Conservation (phyloP, 2,888 invertebrate species). For the Lasioglossum lativentre region DNA sequence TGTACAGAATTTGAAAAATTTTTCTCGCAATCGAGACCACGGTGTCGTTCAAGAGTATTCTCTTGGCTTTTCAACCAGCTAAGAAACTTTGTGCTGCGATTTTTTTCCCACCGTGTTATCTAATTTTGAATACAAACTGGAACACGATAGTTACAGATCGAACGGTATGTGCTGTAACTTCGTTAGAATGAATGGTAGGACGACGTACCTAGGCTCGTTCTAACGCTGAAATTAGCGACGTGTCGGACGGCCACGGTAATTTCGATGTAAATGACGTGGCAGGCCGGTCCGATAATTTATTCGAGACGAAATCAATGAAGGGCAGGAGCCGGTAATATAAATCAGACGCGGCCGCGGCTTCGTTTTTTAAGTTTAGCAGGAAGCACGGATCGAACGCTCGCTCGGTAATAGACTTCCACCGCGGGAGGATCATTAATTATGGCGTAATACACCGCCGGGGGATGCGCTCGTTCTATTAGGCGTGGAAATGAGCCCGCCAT, state of each 20-base stretch:
- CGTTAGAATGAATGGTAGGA: neutral
- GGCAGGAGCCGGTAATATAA: conserved; percentile 39
- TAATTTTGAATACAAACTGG: neutral
- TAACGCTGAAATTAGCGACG: neutral
- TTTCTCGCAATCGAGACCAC: neutral
- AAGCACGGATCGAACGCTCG: conserved; percentile 65
- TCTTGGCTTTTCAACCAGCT: neutral
- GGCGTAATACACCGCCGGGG: conserved; percentile 61
- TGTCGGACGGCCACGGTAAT: neutral
- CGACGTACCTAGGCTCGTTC: neutral
- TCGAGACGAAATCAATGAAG: conserved; percentile 39
- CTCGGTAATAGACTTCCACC: conserved; percentile 65
- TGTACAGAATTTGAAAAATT: neutral
- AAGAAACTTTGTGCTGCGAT: neutral
- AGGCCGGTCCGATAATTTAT: conserved; percentile 34
- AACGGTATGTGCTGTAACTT: neutral
- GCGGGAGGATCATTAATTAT: conserved; percentile 68
- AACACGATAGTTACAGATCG: no score
- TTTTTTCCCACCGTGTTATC: neutral
- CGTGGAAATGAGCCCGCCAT: neutral
- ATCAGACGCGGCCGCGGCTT: conserved; percentile 24
- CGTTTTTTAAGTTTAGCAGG: conserved; percentile 47
- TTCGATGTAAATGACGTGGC: conserved; percentile 31
- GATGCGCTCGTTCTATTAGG: conserved; percentile 27
- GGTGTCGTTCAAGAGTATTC: neutral